Evolutionary conservation across 2,888 invertebrate species (phyloP).

Genomic region (Lochmaea crataegi): DNA sequence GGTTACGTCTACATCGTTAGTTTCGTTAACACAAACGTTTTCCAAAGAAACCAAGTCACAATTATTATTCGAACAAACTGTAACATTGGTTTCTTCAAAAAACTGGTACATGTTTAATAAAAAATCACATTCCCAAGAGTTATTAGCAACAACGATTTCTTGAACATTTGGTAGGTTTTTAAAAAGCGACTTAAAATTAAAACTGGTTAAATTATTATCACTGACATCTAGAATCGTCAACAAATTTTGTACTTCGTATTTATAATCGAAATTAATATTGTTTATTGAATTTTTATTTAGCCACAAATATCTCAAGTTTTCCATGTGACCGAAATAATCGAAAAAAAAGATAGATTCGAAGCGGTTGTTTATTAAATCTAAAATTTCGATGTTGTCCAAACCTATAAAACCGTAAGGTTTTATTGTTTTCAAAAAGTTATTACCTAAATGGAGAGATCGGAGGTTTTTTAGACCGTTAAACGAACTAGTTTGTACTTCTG

Average conservation of each 20-base stretch:
- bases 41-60: conserved; percentile 53
- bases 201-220: conserved; percentile 56
- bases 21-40: conserved; percentile 46
- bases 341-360: conserved; percentile 55
- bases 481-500: conserved; percentile 60
- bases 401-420: conserved; percentile 62
- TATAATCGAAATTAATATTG: conserved; percentile 53
- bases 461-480: conserved; percentile 62
- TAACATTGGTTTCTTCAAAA: conserved; percentile 55
- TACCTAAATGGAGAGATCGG: conserved; percentile 60
- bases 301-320: conserved; percentile 59
- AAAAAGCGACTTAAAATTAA: conserved; percentile 57
- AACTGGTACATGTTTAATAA: conserved; percentile 59
- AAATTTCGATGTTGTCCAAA: conserved; percentile 57
- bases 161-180: conserved; percentile 58
- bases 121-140: conserved; percentile 61
- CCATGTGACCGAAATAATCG: conserved; percentile 56
- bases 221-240: conserved; percentile 57
- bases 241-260: conserved; percentile 53
- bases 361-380: conserved; percentile 59
- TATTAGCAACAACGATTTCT: conserved; percentile 59
- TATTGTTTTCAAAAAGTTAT: conserved; percentile 61
- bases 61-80: conserved; percentile 55
- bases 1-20: conserved; percentile 15
- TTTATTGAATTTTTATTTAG: conserved; percentile 57